Evolutionary conservation across 1,140 invertebrate species (phyloP), one percentile per base, ranked within the genome.

Genomic region (Drosophila ironensis): DNA sequence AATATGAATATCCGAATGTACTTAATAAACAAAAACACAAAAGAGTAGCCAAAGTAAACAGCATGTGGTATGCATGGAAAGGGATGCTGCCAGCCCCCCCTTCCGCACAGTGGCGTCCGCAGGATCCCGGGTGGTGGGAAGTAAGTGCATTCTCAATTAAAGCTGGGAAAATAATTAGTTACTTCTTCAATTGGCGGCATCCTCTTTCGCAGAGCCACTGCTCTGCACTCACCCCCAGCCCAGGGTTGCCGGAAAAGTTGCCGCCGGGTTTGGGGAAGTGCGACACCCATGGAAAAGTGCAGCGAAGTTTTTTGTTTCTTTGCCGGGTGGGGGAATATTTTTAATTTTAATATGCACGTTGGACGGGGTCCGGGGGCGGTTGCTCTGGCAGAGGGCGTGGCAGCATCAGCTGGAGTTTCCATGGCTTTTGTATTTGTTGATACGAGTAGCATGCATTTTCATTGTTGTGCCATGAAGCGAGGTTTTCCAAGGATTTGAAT

Each of bases 1-100:
- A 72, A 74, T 75, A 75, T 75, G 66, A 74, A 74, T 63, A 63
- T 54, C 71, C 50, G 48, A 73, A 69, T 63, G 64, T 74, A 75
- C 71, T 75, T 70, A 64, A 70, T 64, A 75, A 75, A 70, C 72
- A 75, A 63, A 70, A 70, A 64, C 28, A 75, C 72, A 70, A 70
- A 75, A 64, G 72, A 46, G 66, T 57, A 60, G 56, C 37, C 72
- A 69, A 74, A 75, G 57, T 74, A 75, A 75, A 75, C 57, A 75
- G 41, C 54, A 71, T 71, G 47, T 71, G 37, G 54, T 61, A 71
- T 71, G 67, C 67, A 70, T 71, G 54, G 57, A 51, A 50, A 60
- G 47, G 33, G 51, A 56, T 59, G 33, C 28, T 40, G 27, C 12
- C 56, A 27, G 9, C 35, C 44, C n/a, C 9, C 8, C 4, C 12